Percentiles rank a stretch among this genome's conserved stretches.
These are phyloP conservation scores for Pelosia muscerda DNA, from an alignment of 2,888 invertebrate species.

Conservation along the genomic window DNA sequence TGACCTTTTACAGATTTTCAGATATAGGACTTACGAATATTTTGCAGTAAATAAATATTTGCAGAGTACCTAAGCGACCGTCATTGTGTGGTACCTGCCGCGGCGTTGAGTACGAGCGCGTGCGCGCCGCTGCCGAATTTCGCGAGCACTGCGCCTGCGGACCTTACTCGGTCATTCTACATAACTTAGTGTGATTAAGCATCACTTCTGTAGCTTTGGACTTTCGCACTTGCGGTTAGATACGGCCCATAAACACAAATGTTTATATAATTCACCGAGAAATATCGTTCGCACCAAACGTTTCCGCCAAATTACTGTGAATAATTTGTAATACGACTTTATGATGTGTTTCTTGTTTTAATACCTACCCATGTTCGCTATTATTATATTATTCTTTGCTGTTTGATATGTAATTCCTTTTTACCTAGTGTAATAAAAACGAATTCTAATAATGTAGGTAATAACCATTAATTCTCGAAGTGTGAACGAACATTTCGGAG, in stretches of 20 bases:
- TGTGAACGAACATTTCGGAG: too few relatives aligned
- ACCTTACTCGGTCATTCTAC: constrained; percentile 48
- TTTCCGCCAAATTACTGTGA: constrained; percentile 44
- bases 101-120: constrained; percentile 51
- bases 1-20: neutral
- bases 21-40: neutral
- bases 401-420: neutral
- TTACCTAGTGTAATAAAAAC: neutral
- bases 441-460: neutral
- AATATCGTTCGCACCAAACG: constrained; percentile 39
- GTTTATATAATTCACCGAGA: constrained; percentile 43
- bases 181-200: constrained; percentile 52
- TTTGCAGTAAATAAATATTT: neutral
- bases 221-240: constrained; percentile 33
- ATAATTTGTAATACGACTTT: constrained; percentile 43
- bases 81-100: constrained; percentile 54
- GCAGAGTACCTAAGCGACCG: constrained; percentile 44
- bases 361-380: neutral
- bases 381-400: neutral
- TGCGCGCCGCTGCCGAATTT: constrained; percentile 67
- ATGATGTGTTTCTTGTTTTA: constrained; percentile 16
- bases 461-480: neutral
- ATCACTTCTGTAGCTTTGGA: constrained; percentile 36
- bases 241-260: constrained; percentile 38
- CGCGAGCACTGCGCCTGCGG: constrained; percentile 45